Evolutionary conservation across 2,113 vertebrate species (phyloP), one percentile per base, ranked within the genome.

Genomic region (Pseudopodoces humilis): DNA sequence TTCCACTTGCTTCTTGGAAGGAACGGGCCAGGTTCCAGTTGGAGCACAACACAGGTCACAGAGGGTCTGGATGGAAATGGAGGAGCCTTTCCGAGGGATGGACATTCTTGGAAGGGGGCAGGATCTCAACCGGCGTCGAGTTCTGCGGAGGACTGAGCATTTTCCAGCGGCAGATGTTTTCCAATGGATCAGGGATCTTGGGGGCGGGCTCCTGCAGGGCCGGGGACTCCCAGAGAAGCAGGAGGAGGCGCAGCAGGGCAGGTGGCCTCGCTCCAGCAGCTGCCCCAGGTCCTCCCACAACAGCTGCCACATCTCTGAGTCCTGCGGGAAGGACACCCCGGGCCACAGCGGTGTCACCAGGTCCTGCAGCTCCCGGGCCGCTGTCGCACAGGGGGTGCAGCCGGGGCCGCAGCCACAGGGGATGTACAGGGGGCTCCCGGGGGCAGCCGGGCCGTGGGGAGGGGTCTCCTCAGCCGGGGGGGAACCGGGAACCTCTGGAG

Each of bases 111-210:
- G 59, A 28, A 33, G 4, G 3, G 2, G 11, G 30, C 52, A 52
- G 77, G 53, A 46, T 89, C 53, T 82, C 20, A 13, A 1, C 10
- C 19, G 14, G 60, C 2, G 27, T 11, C 23, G 68, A 18, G 23
- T 20, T 74, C 37, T 59, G 37, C 2, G 23, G 9, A 24, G 68
- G 23, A 28, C 37, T 3, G 76, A 49, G 37, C 12, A 8, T 59
- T 50, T 81, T 21, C 33, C 47, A n/a, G 55, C 0, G 0, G 37
- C 2, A 1, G 39, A 28, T n/a, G 13, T 17, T 82, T 44, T 67
- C 52, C 5, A 0, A 6, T 1, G 3, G 15, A 7, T 10, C 33
- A 1, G 41, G 20, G 53, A 0, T 44, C 68, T 23, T 1, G 17
- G 3, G 20, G 3, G 5, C 10, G 1, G 8, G 21, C 49, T 58